Percentiles rank a stretch among this genome's conserved stretches.
Evolutionary conservation across 2,888 invertebrate genomes (phyloP).

Genomic region (Caenorhabditis japonica): DNA sequence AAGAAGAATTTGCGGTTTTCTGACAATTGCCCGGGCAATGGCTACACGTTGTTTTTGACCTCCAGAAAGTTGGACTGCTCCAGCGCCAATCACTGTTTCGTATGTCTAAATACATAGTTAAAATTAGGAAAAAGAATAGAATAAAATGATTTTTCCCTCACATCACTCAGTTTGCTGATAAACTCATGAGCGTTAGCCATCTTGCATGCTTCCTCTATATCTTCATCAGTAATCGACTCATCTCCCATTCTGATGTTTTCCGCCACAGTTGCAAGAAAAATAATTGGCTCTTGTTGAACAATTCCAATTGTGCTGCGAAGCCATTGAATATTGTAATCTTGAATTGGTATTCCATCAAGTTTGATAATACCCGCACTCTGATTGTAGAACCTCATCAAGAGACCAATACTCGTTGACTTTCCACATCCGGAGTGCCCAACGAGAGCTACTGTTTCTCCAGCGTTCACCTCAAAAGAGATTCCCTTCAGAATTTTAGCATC

Average conservation of each 20-base stretch:
- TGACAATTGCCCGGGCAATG: constrained; percentile 62
- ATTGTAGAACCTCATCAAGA: constrained; percentile 69
- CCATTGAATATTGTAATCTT: constrained; percentile 72
- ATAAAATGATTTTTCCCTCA: constrained; percentile 6
- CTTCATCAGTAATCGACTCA: constrained; percentile 65
- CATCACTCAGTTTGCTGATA: constrained; percentile 77
- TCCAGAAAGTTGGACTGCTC: constrained; percentile 59
- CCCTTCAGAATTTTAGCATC: constrained; percentile 74
- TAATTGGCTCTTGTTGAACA: constrained; percentile 79
- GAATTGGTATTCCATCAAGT: constrained; percentile 78
- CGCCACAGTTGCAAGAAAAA: constrained; percentile 77
- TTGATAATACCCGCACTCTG: constrained; percentile 71
- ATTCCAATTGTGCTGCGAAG: constrained; percentile 78
- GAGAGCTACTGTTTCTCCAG: constrained; percentile 69
- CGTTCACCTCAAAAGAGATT: constrained; percentile 61
- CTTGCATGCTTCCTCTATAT: constrained; percentile 64
- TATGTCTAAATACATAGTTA: constrained; percentile 33
- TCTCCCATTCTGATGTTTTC: constrained; percentile 79
- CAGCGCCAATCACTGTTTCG: constrained; percentile 55
- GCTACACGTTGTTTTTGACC: constrained; percentile 63
- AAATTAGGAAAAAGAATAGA: not conserved
- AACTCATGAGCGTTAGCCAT: constrained; percentile 79
- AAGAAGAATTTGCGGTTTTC: constrained; percentile 75
- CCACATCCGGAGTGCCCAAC: constrained; percentile 72
- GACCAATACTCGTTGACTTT: constrained; percentile 67